Evolutionary conservation across 2,888 invertebrate genomes (phyloP), one percentile per base, ranked within the genome.

Genomic region (Sarcophaga caerulescens): DNA sequence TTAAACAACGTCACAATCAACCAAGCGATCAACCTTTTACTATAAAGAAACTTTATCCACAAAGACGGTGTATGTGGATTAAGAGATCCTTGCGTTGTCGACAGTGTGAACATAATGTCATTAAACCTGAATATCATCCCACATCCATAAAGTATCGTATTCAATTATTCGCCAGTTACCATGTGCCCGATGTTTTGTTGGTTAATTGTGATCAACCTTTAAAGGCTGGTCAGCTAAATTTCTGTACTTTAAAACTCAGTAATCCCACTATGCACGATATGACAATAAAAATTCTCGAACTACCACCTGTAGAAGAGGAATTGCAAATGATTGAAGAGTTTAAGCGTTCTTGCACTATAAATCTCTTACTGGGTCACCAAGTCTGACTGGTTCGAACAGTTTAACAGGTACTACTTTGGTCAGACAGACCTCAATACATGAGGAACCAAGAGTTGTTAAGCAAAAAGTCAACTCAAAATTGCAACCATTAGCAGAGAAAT

Each of bases 71-170:
- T 92, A 95, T 99, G 78, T 95, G 97, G 89, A 97, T 98, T 25
- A 98, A 99, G 93, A 95, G 97, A 89, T 98, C 98, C 21, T 95
- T 98, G 90, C 95, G 99, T 63, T 99, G 99, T 93, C 95, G 98
- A 87, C 95, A 95, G 89, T 99, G 99, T 94, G 99, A 99, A 93
- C 98, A 99, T 94, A 99, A 98, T 94, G 96, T 99, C 87, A 97
- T 97, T 94, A 99, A 99, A 93, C 98, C 99, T 0, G 99, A 99
- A 93, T 98, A 97, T 94, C 98, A 97, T 94, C 97, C 99, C 0
- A 96, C 96, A 77, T 98, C 98, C 8, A 97, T 98, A 90, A 99
- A 98, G 94, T 99, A 99, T 94, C 99, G 99, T 94, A 99, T 99
- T 87, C 99, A 99, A 92, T 94, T 98, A 81, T 96, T 98, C 89